Percentiles rank a stretch among this genome's conserved stretches.
Evolutionary conservation across 2,113 vertebrate species (phyloP).

Genomic region (Bubo bubo): DNA sequence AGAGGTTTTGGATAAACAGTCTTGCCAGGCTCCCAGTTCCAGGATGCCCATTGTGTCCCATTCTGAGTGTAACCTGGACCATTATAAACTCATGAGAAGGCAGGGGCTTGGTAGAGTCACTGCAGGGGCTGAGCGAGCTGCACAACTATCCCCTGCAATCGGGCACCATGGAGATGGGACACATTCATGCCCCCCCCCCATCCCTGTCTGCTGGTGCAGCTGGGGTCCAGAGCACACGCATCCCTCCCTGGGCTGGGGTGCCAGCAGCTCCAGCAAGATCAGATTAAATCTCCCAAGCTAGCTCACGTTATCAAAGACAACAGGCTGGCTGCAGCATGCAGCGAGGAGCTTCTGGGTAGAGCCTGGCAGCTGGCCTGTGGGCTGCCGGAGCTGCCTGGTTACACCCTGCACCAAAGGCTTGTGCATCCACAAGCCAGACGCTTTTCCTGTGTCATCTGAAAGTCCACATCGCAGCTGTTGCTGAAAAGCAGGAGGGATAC

Average conservation of each 20-base stretch:
- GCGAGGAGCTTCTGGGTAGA: not conserved
- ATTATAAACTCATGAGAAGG: not conserved
- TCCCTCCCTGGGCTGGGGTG: no score
- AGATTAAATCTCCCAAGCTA: not conserved
- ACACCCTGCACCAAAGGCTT: not conserved
- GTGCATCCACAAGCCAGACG: rapidly evolving
- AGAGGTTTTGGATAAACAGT: not conserved
- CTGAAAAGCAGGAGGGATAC: not conserved
- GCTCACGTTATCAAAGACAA: not conserved
- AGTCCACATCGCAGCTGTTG: not conserved
- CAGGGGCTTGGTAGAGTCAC: not conserved
- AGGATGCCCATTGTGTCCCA: not conserved
- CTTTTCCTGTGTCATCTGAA: not conserved
- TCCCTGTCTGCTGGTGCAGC: not conserved
- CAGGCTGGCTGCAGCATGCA: not conserved
- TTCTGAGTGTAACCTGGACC: not conserved
- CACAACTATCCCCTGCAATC: not conserved
- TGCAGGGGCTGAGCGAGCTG: not conserved
- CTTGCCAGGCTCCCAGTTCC: not conserved
- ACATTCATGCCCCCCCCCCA: no score
- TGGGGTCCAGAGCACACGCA: not conserved
- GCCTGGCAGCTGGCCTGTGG: not conserved
- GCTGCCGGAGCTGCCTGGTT: not conserved
- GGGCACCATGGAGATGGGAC: rapidly evolving
- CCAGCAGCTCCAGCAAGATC: not conserved